A percentile compares a stretch with the other conserved stretches of the same genome.
phyloP scores from a whole-genome alignment of 2,113 vertebrate genomes.

The Crotophaga sulcirostris region DNA sequence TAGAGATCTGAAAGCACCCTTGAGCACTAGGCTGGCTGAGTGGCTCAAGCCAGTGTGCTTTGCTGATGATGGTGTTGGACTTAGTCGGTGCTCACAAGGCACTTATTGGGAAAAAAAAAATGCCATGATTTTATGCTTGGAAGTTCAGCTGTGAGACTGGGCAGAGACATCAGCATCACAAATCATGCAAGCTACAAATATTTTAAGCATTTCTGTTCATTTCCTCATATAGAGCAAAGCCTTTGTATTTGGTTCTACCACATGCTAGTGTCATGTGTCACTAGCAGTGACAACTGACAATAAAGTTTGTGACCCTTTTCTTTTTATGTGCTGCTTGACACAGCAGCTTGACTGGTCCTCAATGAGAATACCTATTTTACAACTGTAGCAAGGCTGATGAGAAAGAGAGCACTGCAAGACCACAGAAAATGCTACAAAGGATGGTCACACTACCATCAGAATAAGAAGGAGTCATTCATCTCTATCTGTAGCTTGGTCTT shows the following conservation, averaged over 20 bases:
- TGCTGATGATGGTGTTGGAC: background rate
- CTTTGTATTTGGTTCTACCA: background rate
- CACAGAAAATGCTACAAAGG: background rate
- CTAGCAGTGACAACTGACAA: slow-evolving; percentile 1
- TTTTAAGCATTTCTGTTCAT: background rate
- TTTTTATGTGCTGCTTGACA: background rate
- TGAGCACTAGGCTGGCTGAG: background rate
- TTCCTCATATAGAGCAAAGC: background rate
- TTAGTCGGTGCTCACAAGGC: background rate
- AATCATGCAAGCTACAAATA: background rate
- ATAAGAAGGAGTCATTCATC: background rate
- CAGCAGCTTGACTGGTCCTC: background rate
- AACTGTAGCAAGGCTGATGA: background rate
- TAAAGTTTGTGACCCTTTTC: slow-evolving; percentile 19
- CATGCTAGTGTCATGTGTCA: slow-evolving; percentile 32
- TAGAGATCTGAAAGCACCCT: background rate
- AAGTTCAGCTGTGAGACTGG: background rate
- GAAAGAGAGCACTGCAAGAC: background rate
- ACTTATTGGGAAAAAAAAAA: background rate
- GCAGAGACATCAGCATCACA: too few species aligned
- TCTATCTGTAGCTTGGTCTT: background rate
- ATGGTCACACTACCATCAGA: background rate
- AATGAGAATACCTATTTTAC: background rate
- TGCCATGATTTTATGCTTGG: background rate
- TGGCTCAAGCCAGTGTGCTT: rapidly evolving